Percentiles rank a stretch among this genome's conserved stretches.
phyloP scores from a whole-genome alignment of 2,113 vertebrate genomes.

The Pelvicachromis taeniatus region DNA sequence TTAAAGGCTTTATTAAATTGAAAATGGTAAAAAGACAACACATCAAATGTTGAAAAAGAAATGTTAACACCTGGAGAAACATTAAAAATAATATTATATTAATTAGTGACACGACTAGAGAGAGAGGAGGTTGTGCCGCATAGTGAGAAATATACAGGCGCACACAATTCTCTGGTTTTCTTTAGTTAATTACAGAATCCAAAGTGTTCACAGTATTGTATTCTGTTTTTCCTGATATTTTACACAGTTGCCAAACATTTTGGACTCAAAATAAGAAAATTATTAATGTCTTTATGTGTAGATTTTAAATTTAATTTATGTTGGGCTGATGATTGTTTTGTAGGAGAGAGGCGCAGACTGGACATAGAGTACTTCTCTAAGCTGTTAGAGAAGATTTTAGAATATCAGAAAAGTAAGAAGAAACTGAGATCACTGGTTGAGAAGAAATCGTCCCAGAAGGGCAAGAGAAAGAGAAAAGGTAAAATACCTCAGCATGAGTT shows the following conservation, averaged over 20 bases:
- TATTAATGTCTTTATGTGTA: neutral
- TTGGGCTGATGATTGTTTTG: neutral
- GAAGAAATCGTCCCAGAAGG: conserved; percentile 26
- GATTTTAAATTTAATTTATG: neutral
- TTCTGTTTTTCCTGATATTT: neutral
- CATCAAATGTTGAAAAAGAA: neutral
- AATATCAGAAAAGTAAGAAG: conserved; percentile 81
- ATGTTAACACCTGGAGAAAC: neutral
- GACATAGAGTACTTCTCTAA: conserved; percentile 90
- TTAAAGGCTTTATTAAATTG: neutral
- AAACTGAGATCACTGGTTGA: conserved; percentile 49
- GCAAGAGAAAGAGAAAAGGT: conserved; percentile 40
- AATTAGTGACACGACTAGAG: neutral
- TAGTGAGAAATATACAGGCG: neutral
- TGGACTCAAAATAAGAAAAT: neutral
- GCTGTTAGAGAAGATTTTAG: conserved; percentile 85
- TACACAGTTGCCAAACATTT: neutral
- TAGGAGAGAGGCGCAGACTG: conserved; percentile 87
- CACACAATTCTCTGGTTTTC: neutral
- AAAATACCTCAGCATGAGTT: neutral
- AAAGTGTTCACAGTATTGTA: neutral
- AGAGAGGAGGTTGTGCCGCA: neutral
- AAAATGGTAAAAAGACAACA: neutral
- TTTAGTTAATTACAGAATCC: neutral
- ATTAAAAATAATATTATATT: neutral